A percentile compares a stretch with the other conserved stretches of the same genome.
Conservation (phyloP, 1,140 invertebrate species). For the Trachymyrmex cornetzi region DNA sequence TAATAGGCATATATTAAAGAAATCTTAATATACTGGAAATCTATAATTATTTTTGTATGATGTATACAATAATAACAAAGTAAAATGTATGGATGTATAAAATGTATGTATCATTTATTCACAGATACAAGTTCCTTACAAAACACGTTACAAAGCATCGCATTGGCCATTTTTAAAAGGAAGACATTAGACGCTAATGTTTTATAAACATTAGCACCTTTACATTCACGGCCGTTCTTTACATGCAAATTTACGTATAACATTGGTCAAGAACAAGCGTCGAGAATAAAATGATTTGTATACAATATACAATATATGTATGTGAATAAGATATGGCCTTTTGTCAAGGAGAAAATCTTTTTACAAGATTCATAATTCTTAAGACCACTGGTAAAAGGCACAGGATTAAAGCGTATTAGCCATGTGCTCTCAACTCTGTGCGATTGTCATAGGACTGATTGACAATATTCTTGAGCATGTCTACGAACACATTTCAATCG, state of each 20-base stretch:
- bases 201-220: background rate
- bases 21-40: too few species aligned
- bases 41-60: background rate
- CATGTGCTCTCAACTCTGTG: background rate
- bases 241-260: slow-evolving; percentile 38
- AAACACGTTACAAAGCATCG: slow-evolving; percentile 69
- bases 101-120: slow-evolving; percentile 72
- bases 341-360: slow-evolving; percentile 7
- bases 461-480: slow-evolving; percentile 9
- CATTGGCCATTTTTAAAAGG: slow-evolving; percentile 43
- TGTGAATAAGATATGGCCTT: slow-evolving; percentile 23
- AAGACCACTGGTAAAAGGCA: slow-evolving; percentile 36
- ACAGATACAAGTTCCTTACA: slow-evolving; percentile 67
- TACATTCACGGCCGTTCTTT: slow-evolving; percentile 1
- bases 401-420: slow-evolving; percentile 21
- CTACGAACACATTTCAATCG: slow-evolving; percentile 67
- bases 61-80: background rate
- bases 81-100: slow-evolving; percentile 44
- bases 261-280: slow-evolving; percentile 11
- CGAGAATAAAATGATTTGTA: slow-evolving; percentile 17
- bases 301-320: slow-evolving; percentile 39
- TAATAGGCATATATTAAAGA: too few species aligned
- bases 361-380: slow-evolving; percentile 22
- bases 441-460: background rate
- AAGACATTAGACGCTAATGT: slow-evolving; percentile 11